Evolutionary conservation across 2,888 invertebrate species (phyloP), one percentile per base, ranked within the genome.

Genomic region (Drosophila algonquin): DNA sequence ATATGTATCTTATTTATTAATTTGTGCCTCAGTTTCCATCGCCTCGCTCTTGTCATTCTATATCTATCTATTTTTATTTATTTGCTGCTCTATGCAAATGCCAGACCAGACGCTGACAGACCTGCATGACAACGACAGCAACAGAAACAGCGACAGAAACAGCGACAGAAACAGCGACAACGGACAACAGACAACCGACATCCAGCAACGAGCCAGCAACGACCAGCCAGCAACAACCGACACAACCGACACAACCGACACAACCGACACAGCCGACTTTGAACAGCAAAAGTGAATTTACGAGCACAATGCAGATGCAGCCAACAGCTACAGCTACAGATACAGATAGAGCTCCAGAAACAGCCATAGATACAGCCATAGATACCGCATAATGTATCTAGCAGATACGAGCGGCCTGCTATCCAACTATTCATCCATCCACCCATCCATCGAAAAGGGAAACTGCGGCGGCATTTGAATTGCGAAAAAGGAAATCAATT

Each of bases 331-430:
- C 40, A 32, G 40, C 7, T 1, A 40, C 40, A 40, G 40, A 14
- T 40, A 7, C n/a, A 40, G 40, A n/a, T 40, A 14, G 14, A 40
- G 40, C n/a, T 40, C 40, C 40, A 40, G 40, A 40, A 40, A n/a
- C 40, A n/a, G 40, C 2, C 40, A n/a, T 40, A 40, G 40, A 40
- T 40, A 14, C 40, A 40, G 40, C 14, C 40, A 40, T 40, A 64
- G 68, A 85, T 83, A 78, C 73, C 81, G 87, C 82, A 82, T 80
- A 87, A 87, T 87, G 86, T 82, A 87, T 64, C 88, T 70, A 55
- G 73, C 73, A 85, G 86, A 80, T 75, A 69, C 60, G 63, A 4
- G 35, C 35, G 12, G 56, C 30, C n/a, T 56, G 21, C 14, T 24
- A 46, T 12, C 27, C 51, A 3, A 12, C 24, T 32, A 14, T 30